These are phyloP conservation scores for Anorthoa munda DNA, from an alignment of 2,888 invertebrate species.

Conservation along the genomic window DNA sequence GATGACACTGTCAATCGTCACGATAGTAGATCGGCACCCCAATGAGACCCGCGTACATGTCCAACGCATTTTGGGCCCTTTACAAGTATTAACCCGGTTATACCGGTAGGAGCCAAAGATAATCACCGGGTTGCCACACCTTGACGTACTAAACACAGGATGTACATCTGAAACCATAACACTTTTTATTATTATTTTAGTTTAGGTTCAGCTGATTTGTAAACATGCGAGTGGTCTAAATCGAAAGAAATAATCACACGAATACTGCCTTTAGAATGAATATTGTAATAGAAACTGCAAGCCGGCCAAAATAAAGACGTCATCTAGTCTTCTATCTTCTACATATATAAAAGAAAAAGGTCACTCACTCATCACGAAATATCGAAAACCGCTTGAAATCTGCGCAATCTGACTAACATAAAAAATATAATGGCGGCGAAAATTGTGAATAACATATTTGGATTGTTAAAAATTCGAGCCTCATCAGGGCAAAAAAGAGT, in stretches of 20 bases:
- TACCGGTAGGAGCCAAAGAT: slow-evolving; percentile 42
- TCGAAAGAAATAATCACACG: too few relatives aligned
- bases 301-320: not conserved
- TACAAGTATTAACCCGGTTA: slow-evolving; percentile 29
- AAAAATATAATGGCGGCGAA: too few relatives aligned
- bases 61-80: slow-evolving; percentile 63
- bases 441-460: too few relatives aligned
- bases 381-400: too few relatives aligned
- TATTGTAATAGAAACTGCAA: not conserved
- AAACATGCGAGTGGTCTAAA: not conserved
- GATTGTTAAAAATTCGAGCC: too few relatives aligned
- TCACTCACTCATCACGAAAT: too few relatives aligned
- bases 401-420: too few relatives aligned
- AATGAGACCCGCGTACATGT: slow-evolving; percentile 49
- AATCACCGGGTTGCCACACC: slow-evolving; percentile 49
- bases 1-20: slow-evolving; percentile 44
- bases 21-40: slow-evolving; percentile 50
- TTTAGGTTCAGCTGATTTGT: not conserved
- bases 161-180: slow-evolving; percentile 16
- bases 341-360: too few relatives aligned
- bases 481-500: too few relatives aligned
- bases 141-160: slow-evolving; percentile 47
- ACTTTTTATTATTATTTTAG: not conserved
- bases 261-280: not conserved
- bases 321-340: too few relatives aligned